These are phyloP conservation scores for Nycteola revayana DNA, from an alignment of 2,888 invertebrate species.

Conservation along the genomic window DNA sequence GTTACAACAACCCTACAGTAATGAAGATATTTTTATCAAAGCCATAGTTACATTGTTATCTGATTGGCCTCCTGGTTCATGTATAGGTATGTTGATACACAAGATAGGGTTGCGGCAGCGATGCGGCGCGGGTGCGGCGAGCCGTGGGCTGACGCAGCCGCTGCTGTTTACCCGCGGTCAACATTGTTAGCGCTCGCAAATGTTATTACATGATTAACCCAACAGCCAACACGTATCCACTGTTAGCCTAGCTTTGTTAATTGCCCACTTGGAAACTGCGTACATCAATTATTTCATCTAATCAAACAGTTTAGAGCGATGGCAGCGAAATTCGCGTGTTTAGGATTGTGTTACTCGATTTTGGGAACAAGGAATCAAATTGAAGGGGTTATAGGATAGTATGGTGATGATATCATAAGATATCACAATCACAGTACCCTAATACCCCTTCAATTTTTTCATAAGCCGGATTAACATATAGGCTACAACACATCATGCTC, in stretches of 20 bases:
- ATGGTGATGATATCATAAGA: too few species aligned
- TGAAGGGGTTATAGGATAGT: too few species aligned
- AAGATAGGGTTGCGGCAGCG: conserved; percentile 45
- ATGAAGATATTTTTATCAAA: too few species aligned
- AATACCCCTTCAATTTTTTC: too few species aligned
- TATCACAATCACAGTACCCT: too few species aligned
- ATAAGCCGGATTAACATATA: too few species aligned
- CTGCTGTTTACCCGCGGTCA: conserved; percentile 73
- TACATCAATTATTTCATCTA: conserved; percentile 45
- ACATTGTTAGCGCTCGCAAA: conserved; percentile 74
- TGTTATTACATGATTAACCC: conserved; percentile 75
- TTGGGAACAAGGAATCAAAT: too few species aligned
- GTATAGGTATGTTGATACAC: not conserved
- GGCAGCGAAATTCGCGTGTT: not conserved
- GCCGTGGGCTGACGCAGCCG: conserved; percentile 68
- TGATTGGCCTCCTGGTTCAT: not conserved
- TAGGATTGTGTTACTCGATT: too few species aligned
- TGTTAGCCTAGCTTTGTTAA: conserved; percentile 65
- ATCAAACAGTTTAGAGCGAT: conserved; percentile 25
- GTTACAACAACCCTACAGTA: too few species aligned
- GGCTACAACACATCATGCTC: too few species aligned
- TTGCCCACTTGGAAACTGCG: conserved; percentile 56
- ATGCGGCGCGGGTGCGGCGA: conserved; percentile 49
- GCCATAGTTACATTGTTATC: not conserved
- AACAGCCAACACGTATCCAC: conserved; percentile 57